Conservation (phyloP, 92 coral and sea anemone genomes). For the Palythoa grandiflora region DNA sequence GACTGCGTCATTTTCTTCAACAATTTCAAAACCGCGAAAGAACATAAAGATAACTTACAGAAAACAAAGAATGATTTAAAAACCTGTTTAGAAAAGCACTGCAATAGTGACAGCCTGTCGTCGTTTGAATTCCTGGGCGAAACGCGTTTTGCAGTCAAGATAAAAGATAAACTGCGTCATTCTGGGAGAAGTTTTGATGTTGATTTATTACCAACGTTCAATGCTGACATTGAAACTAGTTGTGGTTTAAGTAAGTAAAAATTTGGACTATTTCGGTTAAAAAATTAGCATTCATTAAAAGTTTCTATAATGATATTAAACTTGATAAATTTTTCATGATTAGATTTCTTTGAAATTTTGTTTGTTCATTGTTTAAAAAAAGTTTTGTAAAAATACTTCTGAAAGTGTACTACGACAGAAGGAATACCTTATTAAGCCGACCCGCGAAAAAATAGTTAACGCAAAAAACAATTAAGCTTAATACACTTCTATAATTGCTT, state of each 20-base stretch:
- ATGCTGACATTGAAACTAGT: not conserved
- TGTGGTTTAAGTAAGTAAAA: not conserved
- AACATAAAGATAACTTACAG: not conserved
- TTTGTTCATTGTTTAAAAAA: too few relatives aligned
- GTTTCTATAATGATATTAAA: too few relatives aligned
- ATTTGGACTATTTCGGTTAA: too few relatives aligned
- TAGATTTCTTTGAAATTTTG: too few relatives aligned
- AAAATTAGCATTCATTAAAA: too few relatives aligned
- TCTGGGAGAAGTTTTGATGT: not conserved
- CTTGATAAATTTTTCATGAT: too few relatives aligned
- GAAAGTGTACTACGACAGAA: too few relatives aligned
- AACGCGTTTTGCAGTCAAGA: constrained; percentile 26
- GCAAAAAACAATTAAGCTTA: too few relatives aligned
- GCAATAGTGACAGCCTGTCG: not conserved
- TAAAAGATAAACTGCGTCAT: not conserved
- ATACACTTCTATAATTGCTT: too few relatives aligned
- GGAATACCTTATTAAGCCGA: too few relatives aligned
- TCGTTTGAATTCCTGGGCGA: not conserved
- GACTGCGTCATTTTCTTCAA: constrained; percentile 33
- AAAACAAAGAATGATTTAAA: not conserved
- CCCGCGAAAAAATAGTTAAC: too few relatives aligned
- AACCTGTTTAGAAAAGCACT: not conserved
- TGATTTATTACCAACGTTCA: constrained; percentile 28
- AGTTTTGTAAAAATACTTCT: too few relatives aligned
- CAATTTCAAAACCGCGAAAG: not conserved